A percentile compares a stretch with the other conserved stretches of the same genome.
Evolutionary conservation across 2,113 vertebrate genomes (phyloP).

Genomic region (Peromyscus polionotus): DNA sequence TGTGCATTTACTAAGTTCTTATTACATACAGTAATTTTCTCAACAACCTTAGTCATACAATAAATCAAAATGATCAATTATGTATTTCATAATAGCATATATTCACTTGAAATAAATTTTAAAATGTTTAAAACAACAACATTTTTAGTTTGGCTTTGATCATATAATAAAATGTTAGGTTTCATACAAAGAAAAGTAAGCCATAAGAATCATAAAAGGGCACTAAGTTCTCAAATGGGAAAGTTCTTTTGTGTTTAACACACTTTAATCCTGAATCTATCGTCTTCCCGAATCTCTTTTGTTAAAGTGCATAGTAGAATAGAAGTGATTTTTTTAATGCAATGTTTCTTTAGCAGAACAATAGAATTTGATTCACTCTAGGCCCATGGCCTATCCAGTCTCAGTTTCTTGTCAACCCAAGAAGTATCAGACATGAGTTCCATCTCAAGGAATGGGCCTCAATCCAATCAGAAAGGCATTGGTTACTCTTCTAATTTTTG

Average conservation of each 20-base stretch:
- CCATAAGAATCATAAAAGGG: too few relatives aligned
- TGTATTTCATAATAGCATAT: background rate
- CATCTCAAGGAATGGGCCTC: background rate
- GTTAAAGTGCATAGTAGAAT: background rate
- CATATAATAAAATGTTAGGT: conserved; percentile 11
- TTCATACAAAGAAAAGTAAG: background rate
- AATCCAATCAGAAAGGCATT: background rate
- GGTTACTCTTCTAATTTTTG: background rate
- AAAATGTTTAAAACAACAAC: background rate
- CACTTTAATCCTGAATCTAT: background rate
- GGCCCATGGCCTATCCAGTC: background rate
- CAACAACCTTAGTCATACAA: background rate
- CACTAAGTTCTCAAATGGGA: background rate
- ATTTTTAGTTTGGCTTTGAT: background rate
- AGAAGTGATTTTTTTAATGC: background rate
- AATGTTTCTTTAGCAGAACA: background rate
- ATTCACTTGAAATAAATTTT: background rate
- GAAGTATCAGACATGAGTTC: background rate
- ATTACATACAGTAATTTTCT: background rate
- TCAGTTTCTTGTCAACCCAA: background rate
- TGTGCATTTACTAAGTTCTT: background rate
- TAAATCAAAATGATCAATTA: background rate
- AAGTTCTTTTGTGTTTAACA: background rate
- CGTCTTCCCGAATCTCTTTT: background rate
- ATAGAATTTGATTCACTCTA: too few relatives aligned